phyloP scores from a whole-genome alignment of 2,797 vertebrate genomes.

The Aplochiton taeniatus region DNA sequence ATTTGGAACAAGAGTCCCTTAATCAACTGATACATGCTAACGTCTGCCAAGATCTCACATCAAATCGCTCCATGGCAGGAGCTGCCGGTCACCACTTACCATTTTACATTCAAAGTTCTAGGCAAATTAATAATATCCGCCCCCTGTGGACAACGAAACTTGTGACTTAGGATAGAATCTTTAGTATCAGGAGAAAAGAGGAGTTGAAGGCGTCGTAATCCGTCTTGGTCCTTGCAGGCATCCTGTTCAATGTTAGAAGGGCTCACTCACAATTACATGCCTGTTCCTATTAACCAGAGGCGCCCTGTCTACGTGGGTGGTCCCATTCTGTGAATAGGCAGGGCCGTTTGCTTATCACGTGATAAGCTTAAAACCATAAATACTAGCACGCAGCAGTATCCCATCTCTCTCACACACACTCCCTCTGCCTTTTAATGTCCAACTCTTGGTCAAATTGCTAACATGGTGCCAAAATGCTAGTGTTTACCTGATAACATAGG shows the following conservation, averaged over 20 bases:
- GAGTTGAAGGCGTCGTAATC: conserved; percentile 72
- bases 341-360: conserved; percentile 83
- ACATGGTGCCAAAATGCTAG: not conserved
- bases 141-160: conserved; percentile 24
- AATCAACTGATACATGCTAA: conserved; percentile 28
- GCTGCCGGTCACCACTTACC: conserved; percentile 50
- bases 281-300: conserved; percentile 85
- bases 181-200: conserved; percentile 50
- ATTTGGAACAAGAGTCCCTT: conserved; percentile 32
- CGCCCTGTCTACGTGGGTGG: conserved; percentile 86
- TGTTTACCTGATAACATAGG: no score
- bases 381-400: conserved; percentile 49
- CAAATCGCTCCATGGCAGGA: conserved; percentile 23
- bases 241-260: conserved; percentile 77
- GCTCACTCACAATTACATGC: conserved; percentile 81
- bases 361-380: conserved; percentile 67
- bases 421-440: not conserved
- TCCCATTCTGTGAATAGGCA: conserved; percentile 80
- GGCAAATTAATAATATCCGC: conserved; percentile 43
- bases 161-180: conserved; percentile 44
- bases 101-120: conserved; percentile 48
- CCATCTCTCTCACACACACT: conserved; percentile 46
- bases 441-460: not conserved
- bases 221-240: conserved; percentile 74
- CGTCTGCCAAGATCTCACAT: conserved; percentile 51